Evolutionary conservation across 1,140 invertebrate genomes (phyloP), one percentile per base, ranked within the genome.

Genomic region (Pseudomyrmex pallidus): DNA sequence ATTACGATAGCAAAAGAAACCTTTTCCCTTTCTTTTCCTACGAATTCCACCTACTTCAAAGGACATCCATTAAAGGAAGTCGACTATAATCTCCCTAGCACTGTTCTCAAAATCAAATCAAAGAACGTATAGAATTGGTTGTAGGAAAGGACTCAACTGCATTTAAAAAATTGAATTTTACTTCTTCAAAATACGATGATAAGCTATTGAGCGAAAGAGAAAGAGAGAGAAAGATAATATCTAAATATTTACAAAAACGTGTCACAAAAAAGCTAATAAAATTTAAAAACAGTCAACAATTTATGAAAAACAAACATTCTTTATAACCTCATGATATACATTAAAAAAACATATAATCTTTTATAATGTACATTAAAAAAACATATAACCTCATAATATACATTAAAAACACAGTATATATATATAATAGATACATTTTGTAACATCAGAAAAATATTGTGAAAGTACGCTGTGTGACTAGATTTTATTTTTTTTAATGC

Each of bases 1-100:
- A 70, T 82, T 68, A 74, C 74, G 86, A 63, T 74, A 77, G 48
- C 70, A 74, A 85, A 85, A 82, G 82, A 82, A 74, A 67, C 72
- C 78, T 57, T 83, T 74, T 48, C 59, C 74, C 48, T 66, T 74
- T 68, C 73, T 56, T 74, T 68, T 66, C 68, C 44, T 64, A 72
- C 54, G 50, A 87, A 84, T 86, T 86, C 73, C 48, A 82, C 62
- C 56, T 84, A 82, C 66, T 85, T 82, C 82, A 90, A 90, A 87
- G 85, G 64, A 74, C 78, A 57, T 85, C 84, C 77, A 85, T 87
- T 85, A 87, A 83, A 78, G 61, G 61, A 57, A 68, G 22, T 62
- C 56, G 25, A 50, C 77, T 84, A 76, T 72, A 73, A 85, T 78
- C 68, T 59, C 62, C 13, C 68, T n/a, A 4, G 78, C 54, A 61